Base-by-base conservation (phyloP, 2,888 invertebrate genomes). In the Latrodectus hesperus region DNA sequence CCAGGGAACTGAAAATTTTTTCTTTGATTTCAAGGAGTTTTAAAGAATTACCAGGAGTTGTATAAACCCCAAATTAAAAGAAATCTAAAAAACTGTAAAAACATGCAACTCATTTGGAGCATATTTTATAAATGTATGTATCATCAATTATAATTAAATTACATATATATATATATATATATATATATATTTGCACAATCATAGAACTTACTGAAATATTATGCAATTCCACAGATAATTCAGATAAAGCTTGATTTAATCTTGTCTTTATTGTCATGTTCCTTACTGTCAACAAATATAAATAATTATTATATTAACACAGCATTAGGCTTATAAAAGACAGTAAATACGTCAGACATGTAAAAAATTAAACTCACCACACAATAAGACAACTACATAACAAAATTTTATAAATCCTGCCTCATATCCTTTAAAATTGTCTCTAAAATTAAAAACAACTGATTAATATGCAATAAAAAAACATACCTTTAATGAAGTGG, bases 321-420 rank as follows among this genome's bases (percentile, higher is more conserved):
- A 22, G 22, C 22, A 83, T 22, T 68, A 38, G 38, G 38, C 4
- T 1, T 38, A 38, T 38, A 38, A 38, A 38, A 6, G 8, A 60
- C 60, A 60, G 6, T 60, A 6, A 38, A 38, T 60, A 10, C n/a
- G 1, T 14, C 49, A 70, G 16, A 26, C 1, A 38, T 38, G 16
- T 38, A 70, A 6, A 70, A 12, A 38, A 10, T 9, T 38, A 53
- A n/a, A 80, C 76, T 81, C 17, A 86, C 86, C 81, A 72, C 53
- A 76, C 26, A 86, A 67, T 53, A 86, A 76, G 14, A 64, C 60
- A 17, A 64, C 52, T 16, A 76, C 76, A 76, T 67, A 81, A 26
- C 51, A 38, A 81, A 76, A 8, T 16, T 72, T 80, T 6, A 81
- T 12, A 38, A 76, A n/a, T 9, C 14, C 16, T 49, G 52, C 17